Conservation (phyloP, 2,797 vertebrate genomes). For the Tadarida brasiliensis region DNA sequence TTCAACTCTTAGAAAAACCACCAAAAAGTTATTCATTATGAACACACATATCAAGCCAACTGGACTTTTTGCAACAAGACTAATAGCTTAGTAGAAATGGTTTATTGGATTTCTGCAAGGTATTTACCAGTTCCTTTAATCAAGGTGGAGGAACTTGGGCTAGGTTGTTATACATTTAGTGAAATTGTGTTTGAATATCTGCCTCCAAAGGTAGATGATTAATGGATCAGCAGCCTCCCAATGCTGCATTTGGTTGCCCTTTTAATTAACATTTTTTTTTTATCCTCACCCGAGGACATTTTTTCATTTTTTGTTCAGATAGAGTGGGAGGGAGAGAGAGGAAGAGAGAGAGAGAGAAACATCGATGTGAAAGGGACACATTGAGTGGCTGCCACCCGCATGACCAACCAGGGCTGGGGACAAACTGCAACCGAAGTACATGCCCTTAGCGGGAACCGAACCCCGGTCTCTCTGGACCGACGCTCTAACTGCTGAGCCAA, state of each 20-base stretch:
- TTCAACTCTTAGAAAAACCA: slow-evolving; percentile 6
- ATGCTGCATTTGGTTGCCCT: background rate
- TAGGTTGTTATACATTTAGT: background rate
- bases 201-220: slow-evolving; percentile 2
- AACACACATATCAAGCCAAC: background rate
- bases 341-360: too few species aligned
- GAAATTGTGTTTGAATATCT: slow-evolving; percentile 1
- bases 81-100: background rate
- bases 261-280: background rate
- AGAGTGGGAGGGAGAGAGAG: too few species aligned
- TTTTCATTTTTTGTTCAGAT: too few species aligned
- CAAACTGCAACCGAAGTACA: too few species aligned
- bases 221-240: background rate
- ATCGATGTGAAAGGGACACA: too few species aligned
- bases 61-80: background rate
- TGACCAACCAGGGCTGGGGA: too few species aligned
- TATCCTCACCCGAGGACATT: too few species aligned
- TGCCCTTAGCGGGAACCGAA: too few species aligned
- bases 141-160: background rate
- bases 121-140: slow-evolving; percentile 25
- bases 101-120: background rate
- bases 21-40: background rate
- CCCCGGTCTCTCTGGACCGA: too few species aligned
- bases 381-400: too few species aligned
- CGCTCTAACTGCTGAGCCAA: too few species aligned